Evolutionary conservation across 2,797 vertebrate genomes (phyloP), one percentile per base, ranked within the genome.

Genomic region (Phataginus tetradactyla): DNA sequence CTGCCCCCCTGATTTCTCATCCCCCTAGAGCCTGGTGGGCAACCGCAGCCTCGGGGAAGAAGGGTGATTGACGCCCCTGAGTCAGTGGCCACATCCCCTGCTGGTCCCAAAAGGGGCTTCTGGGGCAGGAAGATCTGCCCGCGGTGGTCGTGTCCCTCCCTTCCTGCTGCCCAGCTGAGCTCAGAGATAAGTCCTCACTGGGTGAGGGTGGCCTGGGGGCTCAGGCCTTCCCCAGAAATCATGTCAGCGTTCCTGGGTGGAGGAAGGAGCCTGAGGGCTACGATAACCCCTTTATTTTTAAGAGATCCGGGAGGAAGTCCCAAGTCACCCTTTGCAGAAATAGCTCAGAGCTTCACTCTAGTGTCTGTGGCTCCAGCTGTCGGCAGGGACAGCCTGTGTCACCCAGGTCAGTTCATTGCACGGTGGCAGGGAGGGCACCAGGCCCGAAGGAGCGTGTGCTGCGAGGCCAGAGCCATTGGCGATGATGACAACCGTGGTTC

Each of bases 241-340:
- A 97, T 95, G 96, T 83, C 45, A 93, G 96, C 95, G 74, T 27
- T 93, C 97, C 96, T 86, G 83, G 39, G 95, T 74, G 94, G 97
- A 97, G 97, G 87, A 98, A 98, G 95, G 81, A 94, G 97, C 68
- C 98, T 98, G 98, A 97, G 39, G 81, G 45, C 79, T 66, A 95
- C 77, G 98, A 99, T 99, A 98, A 98, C 97, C 84, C 90, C 45
- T 92, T 87, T 97, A 96, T 97, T 98, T 98, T 98, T 98, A 96
- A 98, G 97, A 97, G 97, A 87, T 96, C 94, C 69, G 72, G 94
- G 86, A 97, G 97, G 98, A 98, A 98, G 92, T 89, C 96, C 96
- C 97, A 96, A 98, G 98, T 97, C 97, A 98, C 92, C 55, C 95
- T 80, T 57, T 25, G 96, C 97, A 98, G 97, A 98, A 98, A 98